Evolutionary conservation across 2,888 invertebrate species (phyloP).

Genomic region (Apodemia duryi): DNA sequence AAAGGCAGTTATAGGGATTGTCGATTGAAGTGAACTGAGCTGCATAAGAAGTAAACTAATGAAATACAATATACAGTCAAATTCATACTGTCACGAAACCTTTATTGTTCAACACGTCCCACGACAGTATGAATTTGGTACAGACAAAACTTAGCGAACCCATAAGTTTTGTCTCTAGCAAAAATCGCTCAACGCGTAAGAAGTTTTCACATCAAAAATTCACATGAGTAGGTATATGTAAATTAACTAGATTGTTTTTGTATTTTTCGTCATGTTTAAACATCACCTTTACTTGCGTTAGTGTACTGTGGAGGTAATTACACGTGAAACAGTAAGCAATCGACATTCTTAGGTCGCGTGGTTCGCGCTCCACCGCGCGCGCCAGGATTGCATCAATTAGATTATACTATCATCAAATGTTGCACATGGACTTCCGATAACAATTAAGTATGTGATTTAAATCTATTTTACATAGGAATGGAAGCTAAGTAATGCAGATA

Average conservation of each 20-base stretch:
- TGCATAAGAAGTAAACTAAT: too few relatives aligned
- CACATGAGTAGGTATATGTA: not conserved
- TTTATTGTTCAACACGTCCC: too few relatives aligned
- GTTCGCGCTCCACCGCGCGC: slow-evolving; percentile 34
- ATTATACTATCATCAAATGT: slow-evolving; percentile 37
- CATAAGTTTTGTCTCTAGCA: too few relatives aligned
- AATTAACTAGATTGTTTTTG: not conserved
- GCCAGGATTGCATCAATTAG: slow-evolving; percentile 36
- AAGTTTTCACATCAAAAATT: not conserved
- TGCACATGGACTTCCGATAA: slow-evolving; percentile 24
- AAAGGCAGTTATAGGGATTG: too few relatives aligned
- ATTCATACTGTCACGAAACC: too few relatives aligned
- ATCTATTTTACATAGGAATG: not conserved
- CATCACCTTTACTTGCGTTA: slow-evolving; percentile 4
- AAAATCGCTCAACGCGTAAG: too few relatives aligned
- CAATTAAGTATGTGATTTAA: slow-evolving; percentile 4
- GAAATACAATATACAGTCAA: too few relatives aligned
- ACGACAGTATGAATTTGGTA: too few relatives aligned
- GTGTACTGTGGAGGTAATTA: slow-evolving; percentile 22
- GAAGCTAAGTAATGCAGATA: not conserved
- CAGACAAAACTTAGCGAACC: too few relatives aligned
- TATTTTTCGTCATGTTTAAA: slow-evolving; percentile 4
- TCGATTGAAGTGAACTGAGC: too few relatives aligned
- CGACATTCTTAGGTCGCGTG: slow-evolving; percentile 38
- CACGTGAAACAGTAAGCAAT: slow-evolving; percentile 30